These are phyloP conservation scores for Lota lota DNA, from an alignment of 2,113 vertebrate species.

Conservation along the genomic window DNA sequence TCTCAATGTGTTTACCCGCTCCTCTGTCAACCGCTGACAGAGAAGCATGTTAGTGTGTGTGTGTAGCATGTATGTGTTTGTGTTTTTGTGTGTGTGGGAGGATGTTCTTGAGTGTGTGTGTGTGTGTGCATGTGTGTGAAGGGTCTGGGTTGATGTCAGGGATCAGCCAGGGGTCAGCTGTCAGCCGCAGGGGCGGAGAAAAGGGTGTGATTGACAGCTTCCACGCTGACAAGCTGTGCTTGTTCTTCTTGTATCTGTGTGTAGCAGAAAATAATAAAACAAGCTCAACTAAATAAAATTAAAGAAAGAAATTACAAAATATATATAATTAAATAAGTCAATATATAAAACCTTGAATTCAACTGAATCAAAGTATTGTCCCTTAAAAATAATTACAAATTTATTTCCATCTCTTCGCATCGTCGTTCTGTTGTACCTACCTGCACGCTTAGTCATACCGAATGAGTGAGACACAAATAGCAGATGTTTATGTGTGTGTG, in stretches of 20 bases:
- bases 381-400: too few species aligned
- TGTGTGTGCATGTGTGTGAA: conserved; percentile 19
- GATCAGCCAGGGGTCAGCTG: conserved; percentile 63
- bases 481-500: too few species aligned
- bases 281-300: too few species aligned
- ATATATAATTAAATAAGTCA: too few species aligned
- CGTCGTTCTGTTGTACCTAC: too few species aligned
- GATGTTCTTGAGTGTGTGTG: neutral
- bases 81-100: neutral
- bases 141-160: conserved; percentile 55
- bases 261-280: too few species aligned
- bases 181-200: conserved; percentile 42
- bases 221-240: conserved; percentile 2
- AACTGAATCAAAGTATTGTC: too few species aligned
- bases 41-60: conserved; percentile 57
- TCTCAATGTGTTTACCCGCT: conserved; percentile 60
- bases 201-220: conserved; percentile 15
- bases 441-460: too few species aligned
- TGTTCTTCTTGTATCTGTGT: neutral
- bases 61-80: conserved; percentile 6
- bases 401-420: too few species aligned
- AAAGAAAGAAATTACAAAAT: too few species aligned
- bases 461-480: too few species aligned
- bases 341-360: too few species aligned
- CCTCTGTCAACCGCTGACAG: conserved; percentile 63